These are phyloP conservation scores for Ametastegia equiseti DNA, from an alignment of 2,888 invertebrate species.

Conservation along the genomic window DNA sequence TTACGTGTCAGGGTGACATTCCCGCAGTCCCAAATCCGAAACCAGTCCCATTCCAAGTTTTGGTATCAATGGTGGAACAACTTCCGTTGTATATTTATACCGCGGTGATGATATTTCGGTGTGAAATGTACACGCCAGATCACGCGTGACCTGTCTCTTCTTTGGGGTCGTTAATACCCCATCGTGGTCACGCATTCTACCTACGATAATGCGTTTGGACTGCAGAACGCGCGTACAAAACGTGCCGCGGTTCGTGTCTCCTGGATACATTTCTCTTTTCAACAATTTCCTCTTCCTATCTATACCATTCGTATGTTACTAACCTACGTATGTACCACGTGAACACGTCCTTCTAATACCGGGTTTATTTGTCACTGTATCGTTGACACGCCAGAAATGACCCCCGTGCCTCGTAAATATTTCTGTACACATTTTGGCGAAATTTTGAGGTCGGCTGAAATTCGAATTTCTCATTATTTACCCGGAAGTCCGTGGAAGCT, in stretches of 20 bases:
- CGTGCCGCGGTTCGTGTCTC: conserved; percentile 43
- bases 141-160: conserved; percentile 35
- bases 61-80: too few relatives aligned
- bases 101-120: background rate
- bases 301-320: background rate
- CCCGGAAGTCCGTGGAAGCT: too few relatives aligned
- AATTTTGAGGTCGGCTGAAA: too few relatives aligned
- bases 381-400: too few relatives aligned
- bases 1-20: background rate
- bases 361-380: too few relatives aligned
- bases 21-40: background rate
- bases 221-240: background rate
- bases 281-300: background rate
- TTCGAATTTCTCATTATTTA: too few relatives aligned
- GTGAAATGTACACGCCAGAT: background rate
- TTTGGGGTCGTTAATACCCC: conserved; percentile 40
- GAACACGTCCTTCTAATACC: background rate
- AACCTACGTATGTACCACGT: background rate
- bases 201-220: conserved; percentile 31
- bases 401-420: too few relatives aligned
- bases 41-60: too few relatives aligned
- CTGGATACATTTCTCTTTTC: conserved; percentile 10
- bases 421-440: too few relatives aligned
- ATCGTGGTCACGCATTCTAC: conserved; percentile 41
- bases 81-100: background rate